Percentiles rank a stretch among this genome's conserved stretches.
phyloP scores from a whole-genome alignment of 2,888 invertebrate species.

The Drosophila paramelanica region DNA sequence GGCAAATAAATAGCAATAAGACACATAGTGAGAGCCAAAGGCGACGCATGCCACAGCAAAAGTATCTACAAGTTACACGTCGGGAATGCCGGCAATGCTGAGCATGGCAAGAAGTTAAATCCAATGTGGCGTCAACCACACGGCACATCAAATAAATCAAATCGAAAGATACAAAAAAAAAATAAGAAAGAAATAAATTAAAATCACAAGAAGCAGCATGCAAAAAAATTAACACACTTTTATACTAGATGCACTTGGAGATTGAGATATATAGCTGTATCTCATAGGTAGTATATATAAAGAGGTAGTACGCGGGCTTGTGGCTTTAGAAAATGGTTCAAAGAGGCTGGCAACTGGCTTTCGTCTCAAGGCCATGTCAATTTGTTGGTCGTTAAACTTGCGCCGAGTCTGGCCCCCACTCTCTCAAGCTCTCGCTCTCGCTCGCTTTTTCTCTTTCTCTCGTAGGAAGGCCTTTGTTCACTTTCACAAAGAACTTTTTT shows the following conservation, averaged over 20 bases:
- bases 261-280: neutral
- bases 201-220: slow-evolving; percentile 15
- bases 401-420: slow-evolving; percentile 18
- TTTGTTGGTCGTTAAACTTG: slow-evolving; percentile 68
- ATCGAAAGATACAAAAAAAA: slow-evolving; percentile 9
- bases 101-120: slow-evolving; percentile 60
- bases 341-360: slow-evolving; percentile 50
- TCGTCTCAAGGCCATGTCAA: slow-evolving; percentile 63
- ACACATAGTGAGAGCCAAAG: slow-evolving; percentile 31
- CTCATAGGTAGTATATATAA: neutral
- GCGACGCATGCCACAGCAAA: slow-evolving; percentile 64
- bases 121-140: slow-evolving; percentile 19
- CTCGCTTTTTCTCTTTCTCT: neutral
- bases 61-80: slow-evolving; percentile 67
- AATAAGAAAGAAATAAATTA: slow-evolving; percentile 41
- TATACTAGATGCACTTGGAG: slow-evolving; percentile 21
- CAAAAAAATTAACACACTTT: slow-evolving; percentile 64
- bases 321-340: neutral
- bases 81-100: slow-evolving; percentile 74
- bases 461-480: slow-evolving; percentile 53
- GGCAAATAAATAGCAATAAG: slow-evolving; percentile 44
- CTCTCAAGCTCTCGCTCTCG: neutral
- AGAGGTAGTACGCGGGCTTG: neutral
- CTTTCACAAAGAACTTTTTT: slow-evolving; percentile 53
- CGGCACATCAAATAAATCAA: slow-evolving; percentile 42